These are phyloP conservation scores for Halcyon smyrnensis DNA, from an alignment of 2,797 vertebrate species.

Conservation along the genomic window DNA sequence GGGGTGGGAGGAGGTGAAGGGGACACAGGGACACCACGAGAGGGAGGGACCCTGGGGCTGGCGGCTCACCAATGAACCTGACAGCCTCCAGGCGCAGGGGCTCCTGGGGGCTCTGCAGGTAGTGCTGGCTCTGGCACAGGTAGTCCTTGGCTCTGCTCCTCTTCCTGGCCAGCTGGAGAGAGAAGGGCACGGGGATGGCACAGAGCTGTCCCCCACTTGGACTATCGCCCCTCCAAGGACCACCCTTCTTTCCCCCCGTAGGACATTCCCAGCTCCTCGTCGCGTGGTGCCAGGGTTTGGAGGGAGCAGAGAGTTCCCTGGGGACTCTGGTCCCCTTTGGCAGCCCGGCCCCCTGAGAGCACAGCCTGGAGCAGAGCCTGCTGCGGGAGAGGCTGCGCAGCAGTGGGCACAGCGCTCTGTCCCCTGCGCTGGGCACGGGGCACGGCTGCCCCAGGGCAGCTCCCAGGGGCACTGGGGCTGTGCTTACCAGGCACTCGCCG, in stretches of 20 bases:
- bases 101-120: not conserved
- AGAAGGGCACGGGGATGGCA: not conserved
- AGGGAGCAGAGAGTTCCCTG: not conserved
- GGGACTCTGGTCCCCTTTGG: not conserved
- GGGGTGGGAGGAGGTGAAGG: too few relatives aligned
- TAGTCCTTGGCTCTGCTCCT: not conserved
- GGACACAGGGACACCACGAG: not conserved
- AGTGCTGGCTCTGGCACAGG: not conserved
- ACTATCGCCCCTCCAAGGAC: rapidly evolving
- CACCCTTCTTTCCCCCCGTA: not conserved
- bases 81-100: not conserved
- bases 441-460: not conserved
- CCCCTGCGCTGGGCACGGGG: rapidly evolving
- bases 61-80: not conserved
- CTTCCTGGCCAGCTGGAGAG: not conserved
- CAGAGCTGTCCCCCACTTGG: not conserved
- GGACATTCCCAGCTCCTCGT: not conserved
- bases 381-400: rapidly evolving
- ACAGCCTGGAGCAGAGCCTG: not conserved
- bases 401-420: rapidly evolving
- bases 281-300: rapidly evolving
- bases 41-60: not conserved
- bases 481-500: not conserved
- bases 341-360: rapidly evolving
- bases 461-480: not conserved